Evolutionary conservation across 2,797 vertebrate species (phyloP), one percentile per base, ranked within the genome.

Genomic region (Sebastes alutus): DNA sequence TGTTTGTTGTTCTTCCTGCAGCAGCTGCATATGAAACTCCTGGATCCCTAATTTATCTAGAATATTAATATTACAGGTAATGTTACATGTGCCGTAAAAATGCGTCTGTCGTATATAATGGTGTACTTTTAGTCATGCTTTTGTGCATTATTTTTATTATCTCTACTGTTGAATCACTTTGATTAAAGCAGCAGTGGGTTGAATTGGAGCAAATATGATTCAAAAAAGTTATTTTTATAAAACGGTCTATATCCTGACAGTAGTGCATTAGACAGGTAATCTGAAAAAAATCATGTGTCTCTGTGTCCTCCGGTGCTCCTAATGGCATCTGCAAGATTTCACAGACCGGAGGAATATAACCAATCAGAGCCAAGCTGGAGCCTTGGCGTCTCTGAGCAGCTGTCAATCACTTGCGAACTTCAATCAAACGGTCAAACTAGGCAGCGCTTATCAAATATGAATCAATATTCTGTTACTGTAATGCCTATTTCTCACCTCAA

Each of bases 391-490:
- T 46, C 42, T 18, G 16, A 46, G 42, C 42, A 46, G 42, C 42
- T 46, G 6, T 46, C 16, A 46, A 46, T 46, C 42, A 46, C 7
- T 46, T 0, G 3, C 42, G 0, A 46, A 46, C 42, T 46, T 0
- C 0, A 0, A 46, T 18, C 42, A 46, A 46, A 46, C 6, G 42
- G 42, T 46, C 0, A 46, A 18, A 46, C 42, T 46, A 46, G 7
- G 42, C 42, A 18, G 6, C 16, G 16, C 42, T 46, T 1, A 46
- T 42, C 16, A 46, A 46, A 46, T 46, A 46, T 46, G 16, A 7
- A 46, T 46, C 42, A 18, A 46, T 46, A 46, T 46, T 18, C 16
- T 46, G 16, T 18, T 18, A 46, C 42, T 46, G 7, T 18, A 46
- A 46, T 20, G 7, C 7, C 7, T 18, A 46, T 18, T 18, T 46